Percentiles rank a stretch among this genome's conserved stretches.
Evolutionary conservation across 2,888 invertebrate genomes (phyloP).

Genomic region (Hipparchia semele): DNA sequence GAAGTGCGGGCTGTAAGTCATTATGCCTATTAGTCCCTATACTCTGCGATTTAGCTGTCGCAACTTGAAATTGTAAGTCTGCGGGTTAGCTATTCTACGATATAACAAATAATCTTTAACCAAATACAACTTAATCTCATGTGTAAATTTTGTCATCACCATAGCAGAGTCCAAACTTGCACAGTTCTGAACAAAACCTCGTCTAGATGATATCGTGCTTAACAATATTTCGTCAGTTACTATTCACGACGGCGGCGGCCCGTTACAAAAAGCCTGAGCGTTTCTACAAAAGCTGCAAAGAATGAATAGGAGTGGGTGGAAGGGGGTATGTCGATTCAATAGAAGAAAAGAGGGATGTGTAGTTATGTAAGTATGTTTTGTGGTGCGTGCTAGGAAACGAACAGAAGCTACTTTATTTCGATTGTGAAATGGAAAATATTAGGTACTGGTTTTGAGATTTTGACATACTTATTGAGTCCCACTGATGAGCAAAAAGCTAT

Average conservation of each 20-base stretch:
- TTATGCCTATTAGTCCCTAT: no score
- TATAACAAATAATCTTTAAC: no score
- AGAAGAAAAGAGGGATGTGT: conserved; percentile 70
- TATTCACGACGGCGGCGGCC: conserved; percentile 65
- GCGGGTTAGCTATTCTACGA: no score
- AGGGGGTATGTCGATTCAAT: conserved; percentile 67
- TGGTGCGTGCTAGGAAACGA: conserved; percentile 59
- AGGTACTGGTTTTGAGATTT: not conserved
- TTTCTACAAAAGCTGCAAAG: conserved; percentile 76
- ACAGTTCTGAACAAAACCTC: conserved; percentile 38
- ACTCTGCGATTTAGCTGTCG: no score
- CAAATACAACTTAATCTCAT: no score
- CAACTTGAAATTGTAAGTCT: no score
- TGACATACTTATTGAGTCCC: not conserved
- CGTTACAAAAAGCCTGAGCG: conserved; percentile 75
- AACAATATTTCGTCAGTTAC: conserved; percentile 77
- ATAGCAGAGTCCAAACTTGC: conserved; percentile 27
- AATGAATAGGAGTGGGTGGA: conserved; percentile 73
- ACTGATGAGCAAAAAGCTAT: not conserved
- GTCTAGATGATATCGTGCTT: conserved; percentile 60
- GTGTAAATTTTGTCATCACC: conserved; percentile 4
- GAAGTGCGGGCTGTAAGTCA: no score
- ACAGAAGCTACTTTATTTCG: conserved; percentile 39
- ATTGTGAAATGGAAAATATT: conserved; percentile 36
- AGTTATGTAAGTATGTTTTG: conserved; percentile 75